Conservation (phyloP, 2,113 vertebrate species). For the Ploceus nigricollis region DNA sequence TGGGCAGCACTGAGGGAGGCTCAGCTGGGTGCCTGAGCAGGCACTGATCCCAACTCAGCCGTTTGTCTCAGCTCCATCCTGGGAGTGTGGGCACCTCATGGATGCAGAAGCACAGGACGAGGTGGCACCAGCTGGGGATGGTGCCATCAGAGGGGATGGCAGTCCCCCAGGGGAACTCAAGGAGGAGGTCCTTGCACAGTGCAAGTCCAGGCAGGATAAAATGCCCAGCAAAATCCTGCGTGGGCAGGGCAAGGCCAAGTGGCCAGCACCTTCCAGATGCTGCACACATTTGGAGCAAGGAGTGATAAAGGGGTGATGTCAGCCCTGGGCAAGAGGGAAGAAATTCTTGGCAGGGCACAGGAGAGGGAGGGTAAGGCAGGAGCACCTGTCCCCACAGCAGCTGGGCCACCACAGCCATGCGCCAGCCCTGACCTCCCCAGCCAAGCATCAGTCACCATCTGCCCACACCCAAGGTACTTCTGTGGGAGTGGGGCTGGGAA, state of each 20-base stretch:
- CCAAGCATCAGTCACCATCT: not conserved
- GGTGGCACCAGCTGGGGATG: not conserved
- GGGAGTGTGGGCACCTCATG: not conserved
- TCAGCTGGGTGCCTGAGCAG: not conserved
- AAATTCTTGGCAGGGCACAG: constrained; percentile 32
- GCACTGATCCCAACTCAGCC: not conserved
- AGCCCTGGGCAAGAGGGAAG: not conserved
- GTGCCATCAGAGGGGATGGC: not conserved
- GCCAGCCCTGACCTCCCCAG: fast-evolving
- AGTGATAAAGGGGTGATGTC: not conserved
- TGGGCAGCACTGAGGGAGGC: fast-evolving
- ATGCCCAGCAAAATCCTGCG: fast-evolving
- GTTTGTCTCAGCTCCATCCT: not conserved
- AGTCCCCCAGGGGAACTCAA: fast-evolving
- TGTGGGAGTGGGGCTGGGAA: fast-evolving
- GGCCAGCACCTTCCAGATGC: not conserved
- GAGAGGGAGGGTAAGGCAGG: not conserved
- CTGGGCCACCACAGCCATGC: fast-evolving
- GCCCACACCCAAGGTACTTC: not conserved
- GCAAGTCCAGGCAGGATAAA: not conserved
- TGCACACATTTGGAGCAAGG: not conserved
- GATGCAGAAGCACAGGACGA: not conserved
- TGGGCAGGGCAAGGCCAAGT: not conserved
- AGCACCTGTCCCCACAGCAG: not conserved
- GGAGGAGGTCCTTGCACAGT: not conserved